Percentiles rank a stretch among this genome's conserved stretches.
These are phyloP conservation scores for Cydia fagiglandana DNA, from an alignment of 1,140 invertebrate genomes.

Conservation along the genomic window DNA sequence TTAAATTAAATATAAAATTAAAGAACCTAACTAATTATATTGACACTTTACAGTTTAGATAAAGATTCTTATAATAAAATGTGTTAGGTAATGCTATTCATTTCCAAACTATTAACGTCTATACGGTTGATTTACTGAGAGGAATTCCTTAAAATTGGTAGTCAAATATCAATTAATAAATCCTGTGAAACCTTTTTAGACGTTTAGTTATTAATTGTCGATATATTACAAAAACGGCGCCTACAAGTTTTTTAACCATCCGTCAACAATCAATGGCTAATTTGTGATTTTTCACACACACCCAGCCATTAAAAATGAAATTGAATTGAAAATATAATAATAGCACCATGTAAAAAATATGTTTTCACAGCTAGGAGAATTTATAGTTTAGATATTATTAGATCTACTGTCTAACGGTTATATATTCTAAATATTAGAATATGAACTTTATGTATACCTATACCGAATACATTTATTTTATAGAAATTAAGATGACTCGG, in stretches of 20 bases:
- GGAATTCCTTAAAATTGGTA: conserved; percentile 14
- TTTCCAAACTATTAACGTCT: conserved; percentile 37
- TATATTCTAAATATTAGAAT: too few species aligned
- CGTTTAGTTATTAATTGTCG: background rate
- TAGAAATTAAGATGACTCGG: too few species aligned
- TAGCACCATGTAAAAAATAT: too few species aligned
- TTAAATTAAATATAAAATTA: background rate
- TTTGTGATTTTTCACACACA: conserved; percentile 74
- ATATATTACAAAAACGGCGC: conserved; percentile 37
- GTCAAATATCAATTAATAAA: background rate
- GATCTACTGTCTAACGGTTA: conserved; percentile 13
- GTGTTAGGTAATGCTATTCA: conserved; percentile 9
- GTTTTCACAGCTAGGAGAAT: too few species aligned
- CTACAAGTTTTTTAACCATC: conserved; percentile 36
- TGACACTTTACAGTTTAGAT: too few species aligned
- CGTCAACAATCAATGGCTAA: conserved; percentile 52
- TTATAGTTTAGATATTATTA: too few species aligned
- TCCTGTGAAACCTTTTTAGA: background rate
- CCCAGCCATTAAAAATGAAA: conserved; percentile 41
- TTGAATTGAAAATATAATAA: conserved; percentile 34
- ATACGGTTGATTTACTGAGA: background rate
- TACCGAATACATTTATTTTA: too few species aligned
- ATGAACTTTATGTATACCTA: too few species aligned
- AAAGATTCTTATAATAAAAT: too few species aligned
- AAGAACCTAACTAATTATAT: too few species aligned